phyloP scores from a whole-genome alignment of 2,113 vertebrate species.

The Sturnira hondurensis region DNA sequence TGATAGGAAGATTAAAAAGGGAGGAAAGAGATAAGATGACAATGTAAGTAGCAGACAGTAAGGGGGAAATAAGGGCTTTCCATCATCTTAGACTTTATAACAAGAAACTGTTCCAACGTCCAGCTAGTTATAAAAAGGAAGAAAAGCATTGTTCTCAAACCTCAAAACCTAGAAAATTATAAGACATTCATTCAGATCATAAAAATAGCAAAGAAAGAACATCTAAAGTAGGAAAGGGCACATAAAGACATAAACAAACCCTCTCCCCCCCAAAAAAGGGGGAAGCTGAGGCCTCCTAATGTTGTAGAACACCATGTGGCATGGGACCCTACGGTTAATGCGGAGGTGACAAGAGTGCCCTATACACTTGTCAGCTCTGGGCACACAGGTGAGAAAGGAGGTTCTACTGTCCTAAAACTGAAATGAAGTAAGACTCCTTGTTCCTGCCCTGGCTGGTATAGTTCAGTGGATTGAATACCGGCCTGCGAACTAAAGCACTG shows the following conservation, averaged over 20 bases:
- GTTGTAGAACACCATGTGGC: not conserved
- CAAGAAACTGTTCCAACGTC: not conserved
- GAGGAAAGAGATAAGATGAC: not conserved
- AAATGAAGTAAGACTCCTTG: not conserved
- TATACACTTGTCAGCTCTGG: not conserved
- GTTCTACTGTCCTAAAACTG: not conserved
- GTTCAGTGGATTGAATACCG: too few relatives aligned
- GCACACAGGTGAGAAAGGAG: not conserved
- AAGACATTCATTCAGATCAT: not conserved
- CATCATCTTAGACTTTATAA: not conserved
- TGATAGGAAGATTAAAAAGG: not conserved
- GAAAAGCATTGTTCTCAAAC: not conserved
- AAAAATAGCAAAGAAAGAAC: not conserved
- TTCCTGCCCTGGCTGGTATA: not conserved
- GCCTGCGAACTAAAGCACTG: too few relatives aligned
- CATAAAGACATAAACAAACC: not conserved
- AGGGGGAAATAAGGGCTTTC: not conserved
- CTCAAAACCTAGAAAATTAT: not conserved
- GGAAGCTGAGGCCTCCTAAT: too few relatives aligned
- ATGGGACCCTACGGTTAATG: not conserved
- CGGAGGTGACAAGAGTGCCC: not conserved
- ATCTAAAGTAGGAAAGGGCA: not conserved
- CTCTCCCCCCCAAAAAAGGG: not conserved
- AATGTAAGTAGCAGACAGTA: not conserved
- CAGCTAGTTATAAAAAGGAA: not conserved